Percentiles rank a stretch among this genome's conserved stretches.
Evolutionary conservation across 2,113 vertebrate genomes (phyloP).

Genomic region (Pomatostomus ruficeps): DNA sequence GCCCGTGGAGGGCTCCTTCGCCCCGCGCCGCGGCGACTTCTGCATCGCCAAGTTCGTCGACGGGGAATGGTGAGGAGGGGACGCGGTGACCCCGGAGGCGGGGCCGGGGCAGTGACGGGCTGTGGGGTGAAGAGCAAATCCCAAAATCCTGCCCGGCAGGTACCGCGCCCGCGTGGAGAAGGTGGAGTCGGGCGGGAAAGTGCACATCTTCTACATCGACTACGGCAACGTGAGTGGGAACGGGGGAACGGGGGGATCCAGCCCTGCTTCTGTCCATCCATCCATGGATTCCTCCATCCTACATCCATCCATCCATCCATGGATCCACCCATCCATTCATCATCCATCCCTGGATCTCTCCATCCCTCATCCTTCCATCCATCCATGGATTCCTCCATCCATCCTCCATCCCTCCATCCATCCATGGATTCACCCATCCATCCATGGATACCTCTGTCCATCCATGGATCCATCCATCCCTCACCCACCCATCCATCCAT

Average conservation of each 20-base stretch:
- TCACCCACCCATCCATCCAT: no score
- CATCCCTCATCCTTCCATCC: not conserved
- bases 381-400: not conserved
- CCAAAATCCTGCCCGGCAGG: conserved; percentile 52
- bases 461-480: not conserved
- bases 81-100: accelerated
- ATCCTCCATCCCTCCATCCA: not conserved
- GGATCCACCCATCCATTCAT: no score
- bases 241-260: accelerated
- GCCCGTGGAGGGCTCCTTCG: conserved; percentile 86
- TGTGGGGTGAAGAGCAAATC: not conserved
- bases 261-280: no score
- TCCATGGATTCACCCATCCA: not conserved
- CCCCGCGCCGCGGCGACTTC: conserved; percentile 86
- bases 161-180: conserved; percentile 95
- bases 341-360: no score
- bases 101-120: no score
- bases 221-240: conserved; percentile 90
- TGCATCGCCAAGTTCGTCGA: conserved; percentile 96
- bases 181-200: conserved; percentile 83
- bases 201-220: conserved; percentile 96
- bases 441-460: not conserved
- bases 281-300: no score
- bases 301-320: not conserved
- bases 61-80: conserved; percentile 84